phyloP scores from a whole-genome alignment of 2,113 vertebrate species.

The Catharus bicknelli region DNA sequence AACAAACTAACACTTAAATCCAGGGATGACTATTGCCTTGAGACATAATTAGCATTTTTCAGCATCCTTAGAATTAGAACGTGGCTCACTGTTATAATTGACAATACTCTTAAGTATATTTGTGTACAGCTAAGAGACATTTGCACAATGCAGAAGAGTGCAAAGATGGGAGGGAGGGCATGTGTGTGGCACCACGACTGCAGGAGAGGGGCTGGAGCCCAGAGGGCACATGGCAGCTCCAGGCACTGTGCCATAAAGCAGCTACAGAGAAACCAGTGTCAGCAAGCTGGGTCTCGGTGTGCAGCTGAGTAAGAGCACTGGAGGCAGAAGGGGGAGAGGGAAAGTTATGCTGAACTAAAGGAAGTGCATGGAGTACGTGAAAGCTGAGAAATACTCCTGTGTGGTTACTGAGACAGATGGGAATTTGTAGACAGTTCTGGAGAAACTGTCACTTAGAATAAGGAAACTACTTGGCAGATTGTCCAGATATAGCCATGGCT shows the following conservation, averaged over 20 bases:
- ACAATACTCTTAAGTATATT: not conserved
- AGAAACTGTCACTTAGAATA: not conserved
- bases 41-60: not conserved
- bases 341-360: not conserved
- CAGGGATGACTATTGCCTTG: not conserved
- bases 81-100: not conserved
- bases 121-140: not conserved
- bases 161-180: rapidly evolving
- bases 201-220: rapidly evolving
- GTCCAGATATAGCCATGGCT: not conserved
- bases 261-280: not conserved
- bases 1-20: conserved; percentile 20
- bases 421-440: not conserved
- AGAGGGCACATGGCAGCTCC: rapidly evolving
- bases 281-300: not conserved
- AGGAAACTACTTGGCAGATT: not conserved
- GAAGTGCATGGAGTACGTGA: not conserved
- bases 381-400: not conserved
- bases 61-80: not conserved
- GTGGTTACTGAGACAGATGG: not conserved
- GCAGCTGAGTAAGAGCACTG: not conserved
- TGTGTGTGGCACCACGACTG: rapidly evolving
- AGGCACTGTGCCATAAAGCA: not conserved
- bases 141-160: not conserved
- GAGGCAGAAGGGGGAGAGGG: not conserved